Evolutionary conservation across 2,113 vertebrate species (phyloP), one percentile per base, ranked within the genome.

Genomic region (Callaeas wilsoni): DNA sequence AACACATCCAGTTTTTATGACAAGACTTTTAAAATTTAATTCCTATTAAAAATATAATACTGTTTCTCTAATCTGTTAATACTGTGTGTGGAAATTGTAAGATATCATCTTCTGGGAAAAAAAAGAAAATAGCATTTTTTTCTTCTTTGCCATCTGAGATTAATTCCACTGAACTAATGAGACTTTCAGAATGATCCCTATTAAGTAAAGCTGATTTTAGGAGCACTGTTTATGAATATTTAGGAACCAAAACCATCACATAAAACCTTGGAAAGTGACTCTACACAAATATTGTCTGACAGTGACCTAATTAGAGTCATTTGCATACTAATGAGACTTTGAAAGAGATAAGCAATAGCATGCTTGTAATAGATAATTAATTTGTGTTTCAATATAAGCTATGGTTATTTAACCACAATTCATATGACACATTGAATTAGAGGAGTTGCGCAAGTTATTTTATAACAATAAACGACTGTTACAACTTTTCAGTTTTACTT

Each of bases 281-380:
- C 92, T 97, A 95, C 92, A 93, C 95, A 98, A 97, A 98, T 98
- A 97, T 96, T 96, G 94, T 97, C 96, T 98, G 97, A 97, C 97
- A 97, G 96, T 98, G 98, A 98, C 98, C 98, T 98, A 98, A 98
- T 98, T 98, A 98, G 95, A 98, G 59, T 97, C 26, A 98, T 98
- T 98, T 98, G 97, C 98, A 98, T 98, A 97, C 89, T 98, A 98
- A 98, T 98, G 91, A 98, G 97, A 97, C 96, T 98, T 97, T 97
- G 96, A 97, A 97, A 94, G 86, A 94, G 96, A 98, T 98, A 98
- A 98, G 97, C 86, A 97, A 97, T 97, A 97, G 94, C 93, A 97
- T 82, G 94, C 95, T 98, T 97, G 97, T 97, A 98, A 97, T 96
- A 98, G 97, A 98, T 98, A 98, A 98, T 98, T 98, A 98, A 98